phyloP scores from a whole-genome alignment of 2,797 vertebrate genomes.

The Gadopsis bispinosus region DNA sequence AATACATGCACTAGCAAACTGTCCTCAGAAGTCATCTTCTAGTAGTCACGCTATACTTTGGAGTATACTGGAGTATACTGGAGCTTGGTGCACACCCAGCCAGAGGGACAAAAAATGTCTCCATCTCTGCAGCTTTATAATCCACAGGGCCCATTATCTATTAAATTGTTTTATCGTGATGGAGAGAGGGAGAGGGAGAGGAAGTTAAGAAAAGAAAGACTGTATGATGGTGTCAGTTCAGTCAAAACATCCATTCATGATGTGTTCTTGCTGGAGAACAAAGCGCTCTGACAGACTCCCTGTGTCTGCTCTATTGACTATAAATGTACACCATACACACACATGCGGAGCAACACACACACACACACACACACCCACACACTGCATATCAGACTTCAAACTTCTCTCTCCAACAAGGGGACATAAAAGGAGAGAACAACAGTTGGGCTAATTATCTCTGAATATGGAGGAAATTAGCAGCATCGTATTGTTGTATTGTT shows the following conservation, averaged over 20 bases:
- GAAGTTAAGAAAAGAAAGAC: conserved; percentile 47
- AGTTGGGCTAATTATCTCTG: conserved; percentile 70
- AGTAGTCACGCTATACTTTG: conserved; percentile 16
- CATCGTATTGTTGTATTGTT: conserved; percentile 43
- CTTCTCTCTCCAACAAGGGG: conserved; percentile 47
- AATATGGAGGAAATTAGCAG: conserved; percentile 63
- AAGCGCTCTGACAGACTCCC: conserved; percentile 76
- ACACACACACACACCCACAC: conserved; percentile 29
- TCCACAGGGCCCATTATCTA: conserved; percentile 65
- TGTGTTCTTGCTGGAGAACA: conserved; percentile 72
- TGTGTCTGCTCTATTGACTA: conserved; percentile 69
- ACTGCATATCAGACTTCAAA: conserved; percentile 55
- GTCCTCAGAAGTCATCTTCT: conserved; percentile 20
- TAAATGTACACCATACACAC: conserved; percentile 59
- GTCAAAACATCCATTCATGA: conserved; percentile 77
- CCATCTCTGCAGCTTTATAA: conserved; percentile 44
- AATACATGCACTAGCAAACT: conserved; percentile 8
- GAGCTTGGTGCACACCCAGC: conserved; percentile 25
- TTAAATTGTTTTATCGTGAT: conserved; percentile 56
- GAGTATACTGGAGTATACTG: too few species aligned
- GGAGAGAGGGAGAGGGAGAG: conserved; percentile 31
- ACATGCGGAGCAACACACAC: conserved; percentile 16
- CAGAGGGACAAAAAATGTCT: conserved; percentile 24
- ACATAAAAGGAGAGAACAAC: conserved; percentile 55
- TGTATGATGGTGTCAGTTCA: conserved; percentile 72